These are phyloP conservation scores for Collichthys lucidus DNA, from an alignment of 2,113 vertebrate species.

Conservation along the genomic window DNA sequence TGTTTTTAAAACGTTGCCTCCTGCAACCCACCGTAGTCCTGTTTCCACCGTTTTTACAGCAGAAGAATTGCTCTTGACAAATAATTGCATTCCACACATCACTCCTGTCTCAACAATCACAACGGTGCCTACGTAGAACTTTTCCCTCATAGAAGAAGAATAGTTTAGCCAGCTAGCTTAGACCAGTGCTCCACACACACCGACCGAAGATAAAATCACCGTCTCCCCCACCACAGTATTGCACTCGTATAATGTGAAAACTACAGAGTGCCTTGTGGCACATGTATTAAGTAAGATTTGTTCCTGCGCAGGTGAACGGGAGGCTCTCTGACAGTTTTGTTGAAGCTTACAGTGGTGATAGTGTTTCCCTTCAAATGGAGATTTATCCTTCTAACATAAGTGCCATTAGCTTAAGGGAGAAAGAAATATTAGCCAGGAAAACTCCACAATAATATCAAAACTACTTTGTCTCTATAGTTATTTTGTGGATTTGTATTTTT, in stretches of 20 bases:
- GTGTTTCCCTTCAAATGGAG: constrained; percentile 74
- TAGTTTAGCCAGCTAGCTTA: constrained; percentile 68
- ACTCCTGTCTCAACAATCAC: constrained; percentile 82
- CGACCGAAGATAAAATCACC: constrained; percentile 49
- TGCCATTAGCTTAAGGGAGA: constrained; percentile 85
- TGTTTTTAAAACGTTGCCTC: constrained; percentile 41
- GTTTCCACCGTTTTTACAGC: constrained; percentile 65
- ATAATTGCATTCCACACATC: constrained; percentile 81
- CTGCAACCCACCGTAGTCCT: constrained; percentile 50
- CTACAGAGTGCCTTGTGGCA: constrained; percentile 62
- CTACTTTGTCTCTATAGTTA: constrained; percentile 84
- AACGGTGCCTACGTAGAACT: constrained; percentile 83
- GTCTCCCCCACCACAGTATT: constrained; percentile 65
- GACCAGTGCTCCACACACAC: constrained; percentile 68
- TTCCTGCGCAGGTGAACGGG: constrained; percentile 41
- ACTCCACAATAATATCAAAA: constrained; percentile 79
- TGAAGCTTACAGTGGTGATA: constrained; percentile 53
- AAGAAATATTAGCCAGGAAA: constrained; percentile 78
- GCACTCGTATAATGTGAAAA: constrained; percentile 68
- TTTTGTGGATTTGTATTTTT: constrained; percentile 90
- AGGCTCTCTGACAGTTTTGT: constrained; percentile 43
- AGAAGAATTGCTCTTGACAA: constrained; percentile 65
- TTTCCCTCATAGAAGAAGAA: constrained; percentile 75
- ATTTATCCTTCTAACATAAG: constrained; percentile 83
- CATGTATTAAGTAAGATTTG: constrained; percentile 36